phyloP scores from a whole-genome alignment of 1,140 invertebrate species.

The Drosophila teissieri region DNA sequence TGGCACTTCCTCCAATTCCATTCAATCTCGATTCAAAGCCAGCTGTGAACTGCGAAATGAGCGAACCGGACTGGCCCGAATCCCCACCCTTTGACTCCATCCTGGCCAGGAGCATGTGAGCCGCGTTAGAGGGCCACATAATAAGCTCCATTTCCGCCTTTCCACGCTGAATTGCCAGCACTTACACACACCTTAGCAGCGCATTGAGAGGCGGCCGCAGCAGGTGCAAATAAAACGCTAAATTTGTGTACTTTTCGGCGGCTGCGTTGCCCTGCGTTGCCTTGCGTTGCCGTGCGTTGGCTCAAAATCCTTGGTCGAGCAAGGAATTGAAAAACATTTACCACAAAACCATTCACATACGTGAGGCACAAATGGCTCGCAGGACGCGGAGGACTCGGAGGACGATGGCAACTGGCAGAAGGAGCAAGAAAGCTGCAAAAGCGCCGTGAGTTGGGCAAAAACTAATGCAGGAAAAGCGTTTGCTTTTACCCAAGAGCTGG shows the following conservation, averaged over 20 bases:
- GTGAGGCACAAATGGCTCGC: slow-evolving; percentile 25
- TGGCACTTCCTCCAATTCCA: slow-evolving; percentile 64
- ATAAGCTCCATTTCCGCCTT: slow-evolving; percentile 71
- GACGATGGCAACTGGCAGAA: slow-evolving; percentile 13
- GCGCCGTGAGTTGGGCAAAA: slow-evolving; percentile 40
- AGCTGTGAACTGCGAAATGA: slow-evolving; percentile 69
- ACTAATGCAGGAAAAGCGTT: slow-evolving; percentile 50
- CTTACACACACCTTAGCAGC: slow-evolving; percentile 47
- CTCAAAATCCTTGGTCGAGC: slow-evolving; percentile 23
- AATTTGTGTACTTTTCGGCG: slow-evolving; percentile 75
- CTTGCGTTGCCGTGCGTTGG: slow-evolving; percentile 32
- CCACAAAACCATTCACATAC: slow-evolving; percentile 68
- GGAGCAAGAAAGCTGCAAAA: slow-evolving; percentile 28
- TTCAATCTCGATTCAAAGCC: slow-evolving; percentile 76
- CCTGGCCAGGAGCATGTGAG: slow-evolving; percentile 12
- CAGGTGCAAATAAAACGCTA: slow-evolving; percentile 77
- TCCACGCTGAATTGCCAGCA: slow-evolving; percentile 53
- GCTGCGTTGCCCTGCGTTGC: slow-evolving; percentile 24
- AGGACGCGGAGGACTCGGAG: background rate
- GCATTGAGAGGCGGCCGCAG: slow-evolving; percentile 37
- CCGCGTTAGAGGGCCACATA: slow-evolving; percentile 43
- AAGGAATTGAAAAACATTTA: slow-evolving; percentile 78
- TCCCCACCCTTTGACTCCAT: slow-evolving; percentile 8
- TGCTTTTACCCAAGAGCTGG: slow-evolving; percentile 32
- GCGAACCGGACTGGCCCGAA: slow-evolving; percentile 42